phyloP scores from a whole-genome alignment of 2,113 vertebrate genomes.

The Oenanthe oenanthe region DNA sequence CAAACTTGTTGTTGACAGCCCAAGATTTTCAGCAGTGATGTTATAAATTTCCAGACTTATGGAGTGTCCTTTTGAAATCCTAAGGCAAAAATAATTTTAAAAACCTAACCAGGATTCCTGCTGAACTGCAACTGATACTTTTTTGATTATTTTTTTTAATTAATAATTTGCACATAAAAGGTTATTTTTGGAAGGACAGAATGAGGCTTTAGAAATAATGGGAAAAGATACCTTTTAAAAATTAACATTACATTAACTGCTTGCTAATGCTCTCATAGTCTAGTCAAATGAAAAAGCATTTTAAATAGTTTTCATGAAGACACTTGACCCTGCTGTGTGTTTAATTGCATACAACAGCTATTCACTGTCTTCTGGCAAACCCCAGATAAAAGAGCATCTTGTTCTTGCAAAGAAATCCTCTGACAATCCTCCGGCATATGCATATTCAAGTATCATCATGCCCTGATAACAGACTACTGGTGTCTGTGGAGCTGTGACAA shows the following conservation, averaged over 20 bases:
- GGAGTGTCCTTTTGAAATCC: neutral
- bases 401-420: neutral
- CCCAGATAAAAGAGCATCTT: neutral
- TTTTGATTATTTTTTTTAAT: neutral
- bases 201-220: neutral
- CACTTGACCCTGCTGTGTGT: neutral
- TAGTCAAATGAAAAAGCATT: neutral
- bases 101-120: neutral
- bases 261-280: neutral
- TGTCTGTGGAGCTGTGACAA: neutral
- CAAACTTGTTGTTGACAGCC: neutral
- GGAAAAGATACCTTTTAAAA: rapidly evolving
- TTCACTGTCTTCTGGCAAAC: neutral
- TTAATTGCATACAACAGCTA: neutral
- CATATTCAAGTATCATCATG: neutral
- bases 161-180: rapidly evolving
- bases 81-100: neutral
- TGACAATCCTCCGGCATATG: neutral
- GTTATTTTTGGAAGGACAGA: neutral
- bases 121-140: neutral
- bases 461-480: neutral
- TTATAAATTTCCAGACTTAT: neutral
- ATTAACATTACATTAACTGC: neutral
- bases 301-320: neutral
- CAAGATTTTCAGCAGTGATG: neutral